Evolutionary conservation across 2,113 vertebrate genomes (phyloP), one percentile per base, ranked within the genome.

Genomic region (Setophaga petechia): DNA sequence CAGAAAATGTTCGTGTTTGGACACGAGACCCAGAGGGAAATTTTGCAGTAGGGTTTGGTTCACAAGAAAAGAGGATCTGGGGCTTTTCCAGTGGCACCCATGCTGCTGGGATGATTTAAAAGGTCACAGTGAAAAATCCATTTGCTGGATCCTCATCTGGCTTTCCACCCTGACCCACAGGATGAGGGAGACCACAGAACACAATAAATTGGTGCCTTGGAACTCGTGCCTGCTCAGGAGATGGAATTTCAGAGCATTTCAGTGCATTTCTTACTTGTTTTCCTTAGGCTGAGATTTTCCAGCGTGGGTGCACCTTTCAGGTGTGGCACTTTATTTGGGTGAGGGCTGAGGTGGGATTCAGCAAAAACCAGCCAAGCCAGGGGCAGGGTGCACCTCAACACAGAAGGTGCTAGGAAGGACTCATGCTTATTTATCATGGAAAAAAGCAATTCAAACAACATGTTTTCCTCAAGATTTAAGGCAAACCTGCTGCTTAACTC

Each of bases 401-500:
- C 59, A 24, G 79, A 78, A 89, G 57, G 65, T 75, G 77, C 46
- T 59, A 18, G 15, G 41, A 39, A 86, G 47, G 46, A 39, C 31
- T 58, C 13, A 2, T 23, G 65, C 15, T 84, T 89, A 59, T 79
- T 96, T 95, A 85, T 66, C 31, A 43, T 16, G 82, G 81, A 86
- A 78, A 90, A 61, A 33, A 73, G 67, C 68, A 54, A 85, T 54
- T 72, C 73, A 61, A 74, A 75, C 57, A 74, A 75, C 57, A 21
- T 61, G 68, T 76, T 96, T 82, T 75, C 84, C 82, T 71, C 71
- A 43, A 54, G 47, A 77, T 41, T 66, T 27, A 49, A 54, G 31
- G 41, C 12, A 63, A 91, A 86, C 52, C 72, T 72, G 25, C 41
- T 78, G 19, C 67, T 96, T 96, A 93, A 94, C 76, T 80, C 79